A percentile compares a stretch with the other conserved stretches of the same genome.
phyloP scores from a whole-genome alignment of 2,888 invertebrate species.

The Lysandra coridon region DNA sequence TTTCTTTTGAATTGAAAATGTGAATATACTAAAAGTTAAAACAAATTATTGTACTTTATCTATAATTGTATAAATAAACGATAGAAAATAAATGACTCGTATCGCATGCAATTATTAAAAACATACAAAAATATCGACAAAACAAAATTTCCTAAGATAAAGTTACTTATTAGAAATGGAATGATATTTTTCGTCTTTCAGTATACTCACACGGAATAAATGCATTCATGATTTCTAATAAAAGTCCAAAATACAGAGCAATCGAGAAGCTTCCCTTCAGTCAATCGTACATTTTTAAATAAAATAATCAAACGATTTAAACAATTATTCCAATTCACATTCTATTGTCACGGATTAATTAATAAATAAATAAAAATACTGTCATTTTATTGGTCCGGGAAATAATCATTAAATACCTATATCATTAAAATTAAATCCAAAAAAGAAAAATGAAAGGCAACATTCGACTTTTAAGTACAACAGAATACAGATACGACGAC shows the following conservation, averaged over 20 bases:
- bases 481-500: conserved; percentile 51
- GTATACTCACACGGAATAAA: conserved; percentile 73
- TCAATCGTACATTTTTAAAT: conserved; percentile 73
- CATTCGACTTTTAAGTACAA: conserved; percentile 70
- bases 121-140: conserved; percentile 64
- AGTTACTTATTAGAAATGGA: conserved; percentile 69
- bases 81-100: conserved; percentile 54
- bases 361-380: conserved; percentile 76
- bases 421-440: conserved; percentile 54
- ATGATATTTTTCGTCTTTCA: conserved; percentile 74
- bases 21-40: conserved; percentile 73
- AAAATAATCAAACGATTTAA: conserved; percentile 63
- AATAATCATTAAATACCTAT: conserved; percentile 48
- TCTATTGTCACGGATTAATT: conserved; percentile 51
- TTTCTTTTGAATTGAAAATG: conserved; percentile 74
- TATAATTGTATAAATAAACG: conserved; percentile 50
- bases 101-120: conserved; percentile 65
- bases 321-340: conserved; percentile 65
- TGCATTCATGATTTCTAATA: conserved; percentile 64
- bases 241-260: conserved; percentile 64
- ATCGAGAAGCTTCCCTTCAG: conserved; percentile 68
- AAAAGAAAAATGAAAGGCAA: conserved; percentile 78
- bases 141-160: conserved; percentile 58
- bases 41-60: conserved; percentile 58
- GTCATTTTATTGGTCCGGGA: conserved; percentile 70